Percentiles rank a stretch among this genome's conserved stretches.
Evolutionary conservation across 2,888 invertebrate genomes (phyloP).

Genomic region (Maniola hyperantus): DNA sequence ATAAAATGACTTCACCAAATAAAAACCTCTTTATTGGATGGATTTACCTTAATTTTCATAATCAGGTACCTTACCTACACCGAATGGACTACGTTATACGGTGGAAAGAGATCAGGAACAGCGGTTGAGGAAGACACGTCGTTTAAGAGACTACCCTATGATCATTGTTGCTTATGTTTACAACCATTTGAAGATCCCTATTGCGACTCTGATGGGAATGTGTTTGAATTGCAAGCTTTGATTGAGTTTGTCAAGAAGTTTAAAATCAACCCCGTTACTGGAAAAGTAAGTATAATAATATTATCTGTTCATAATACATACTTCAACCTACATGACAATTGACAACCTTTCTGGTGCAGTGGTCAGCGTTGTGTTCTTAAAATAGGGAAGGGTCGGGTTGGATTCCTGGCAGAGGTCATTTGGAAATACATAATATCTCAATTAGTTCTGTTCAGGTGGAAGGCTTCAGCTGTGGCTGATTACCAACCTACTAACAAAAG

Average conservation of each 20-base stretch:
- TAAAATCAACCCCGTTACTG: conserved; percentile 96
- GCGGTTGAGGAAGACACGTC: conserved; percentile 88
- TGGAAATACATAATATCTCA: too few relatives aligned
- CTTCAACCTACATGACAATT: too few relatives aligned
- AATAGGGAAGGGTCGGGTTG: too few relatives aligned
- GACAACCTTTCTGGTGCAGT: too few relatives aligned
- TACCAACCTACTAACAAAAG: too few relatives aligned
- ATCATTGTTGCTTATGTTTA: conserved; percentile 95
- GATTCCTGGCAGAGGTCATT: too few relatives aligned
- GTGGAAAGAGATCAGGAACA: conserved; percentile 90
- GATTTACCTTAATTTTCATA: conserved; percentile 36
- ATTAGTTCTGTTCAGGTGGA: too few relatives aligned
- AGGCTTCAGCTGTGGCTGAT: too few relatives aligned
- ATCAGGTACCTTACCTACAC: conserved; percentile 92
- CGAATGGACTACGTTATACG: conserved; percentile 95
- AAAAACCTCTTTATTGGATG: conserved; percentile 5
- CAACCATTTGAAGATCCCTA: conserved; percentile 96
- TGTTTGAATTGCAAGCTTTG: conserved; percentile 95
- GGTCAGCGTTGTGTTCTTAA: too few relatives aligned
- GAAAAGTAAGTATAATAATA: conserved; percentile 82
- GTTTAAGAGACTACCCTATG: conserved; percentile 95
- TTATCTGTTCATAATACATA: too few relatives aligned
- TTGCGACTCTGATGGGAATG: conserved; percentile 94
- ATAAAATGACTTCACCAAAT: conserved; percentile 17
- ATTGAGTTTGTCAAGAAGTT: conserved; percentile 94